phyloP scores from a whole-genome alignment of 2,113 vertebrate genomes.

The Nanger granti region DNA sequence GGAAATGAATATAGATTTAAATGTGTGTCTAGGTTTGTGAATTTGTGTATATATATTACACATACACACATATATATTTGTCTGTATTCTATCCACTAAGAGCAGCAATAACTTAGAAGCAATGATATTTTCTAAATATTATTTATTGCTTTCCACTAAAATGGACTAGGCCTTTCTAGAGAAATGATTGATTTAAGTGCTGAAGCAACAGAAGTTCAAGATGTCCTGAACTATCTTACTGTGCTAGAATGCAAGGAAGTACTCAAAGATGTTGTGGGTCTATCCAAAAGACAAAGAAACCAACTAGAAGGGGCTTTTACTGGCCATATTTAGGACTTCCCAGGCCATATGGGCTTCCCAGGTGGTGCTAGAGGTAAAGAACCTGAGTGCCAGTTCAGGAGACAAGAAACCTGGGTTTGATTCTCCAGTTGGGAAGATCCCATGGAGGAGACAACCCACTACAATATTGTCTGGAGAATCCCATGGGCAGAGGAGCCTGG shows the following conservation, averaged over 20 bases:
- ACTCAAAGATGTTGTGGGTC: background rate
- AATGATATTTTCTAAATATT: background rate
- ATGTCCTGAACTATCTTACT: background rate
- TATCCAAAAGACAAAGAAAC: background rate
- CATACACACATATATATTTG: background rate
- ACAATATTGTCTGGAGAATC: background rate
- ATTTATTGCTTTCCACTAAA: background rate
- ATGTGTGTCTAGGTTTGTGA: background rate
- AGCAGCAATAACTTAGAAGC: background rate
- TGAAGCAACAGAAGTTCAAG: background rate
- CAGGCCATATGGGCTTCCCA: background rate
- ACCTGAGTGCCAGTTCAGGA: background rate
- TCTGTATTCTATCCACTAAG: background rate
- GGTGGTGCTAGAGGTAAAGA: background rate
- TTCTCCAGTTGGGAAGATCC: background rate
- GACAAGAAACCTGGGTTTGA: background rate
- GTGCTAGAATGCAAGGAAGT: background rate
- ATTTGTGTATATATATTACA: background rate
- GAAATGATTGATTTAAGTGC: background rate
- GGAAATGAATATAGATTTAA: background rate
- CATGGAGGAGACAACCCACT: background rate
- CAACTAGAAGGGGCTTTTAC: background rate
- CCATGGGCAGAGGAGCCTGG: background rate
- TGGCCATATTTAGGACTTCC: no score
- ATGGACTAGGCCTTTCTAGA: background rate